These are phyloP conservation scores for Neolamprologus brichardi DNA, from an alignment of 2,113 vertebrate species.

Conservation along the genomic window DNA sequence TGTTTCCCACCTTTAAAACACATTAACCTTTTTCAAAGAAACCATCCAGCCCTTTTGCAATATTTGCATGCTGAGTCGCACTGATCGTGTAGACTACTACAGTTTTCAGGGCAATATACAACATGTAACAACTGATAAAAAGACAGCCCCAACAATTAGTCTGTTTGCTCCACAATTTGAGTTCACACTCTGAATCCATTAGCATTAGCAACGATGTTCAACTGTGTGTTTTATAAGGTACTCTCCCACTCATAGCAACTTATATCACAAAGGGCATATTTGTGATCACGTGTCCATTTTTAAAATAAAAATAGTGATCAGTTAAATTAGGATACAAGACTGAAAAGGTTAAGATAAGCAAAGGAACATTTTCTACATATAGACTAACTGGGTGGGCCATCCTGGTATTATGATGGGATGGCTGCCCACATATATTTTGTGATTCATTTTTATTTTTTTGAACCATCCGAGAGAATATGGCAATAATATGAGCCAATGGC, in stretches of 20 bases:
- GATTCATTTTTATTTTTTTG: background rate
- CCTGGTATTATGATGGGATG: background rate
- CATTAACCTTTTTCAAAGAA: background rate
- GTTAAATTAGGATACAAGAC: background rate
- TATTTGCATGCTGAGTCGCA: background rate
- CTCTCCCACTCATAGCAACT: background rate
- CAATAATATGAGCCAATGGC: background rate
- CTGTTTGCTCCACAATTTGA: background rate
- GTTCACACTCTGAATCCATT: background rate
- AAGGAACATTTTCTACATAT: background rate
- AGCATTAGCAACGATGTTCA: background rate
- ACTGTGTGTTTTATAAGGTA: background rate
- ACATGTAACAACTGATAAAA: background rate
- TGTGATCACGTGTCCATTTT: background rate
- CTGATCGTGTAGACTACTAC: background rate
- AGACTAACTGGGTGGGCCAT: background rate
- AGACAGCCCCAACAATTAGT: background rate
- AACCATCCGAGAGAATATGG: background rate
- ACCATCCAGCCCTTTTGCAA: background rate
- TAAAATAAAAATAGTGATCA: background rate
- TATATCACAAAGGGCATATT: background rate
- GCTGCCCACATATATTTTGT: background rate
- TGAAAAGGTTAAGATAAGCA: background rate
- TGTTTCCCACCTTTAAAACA: background rate
- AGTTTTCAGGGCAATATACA: background rate